Conservation (phyloP, 2,888 invertebrate species). For the Orgyia antiqua region DNA sequence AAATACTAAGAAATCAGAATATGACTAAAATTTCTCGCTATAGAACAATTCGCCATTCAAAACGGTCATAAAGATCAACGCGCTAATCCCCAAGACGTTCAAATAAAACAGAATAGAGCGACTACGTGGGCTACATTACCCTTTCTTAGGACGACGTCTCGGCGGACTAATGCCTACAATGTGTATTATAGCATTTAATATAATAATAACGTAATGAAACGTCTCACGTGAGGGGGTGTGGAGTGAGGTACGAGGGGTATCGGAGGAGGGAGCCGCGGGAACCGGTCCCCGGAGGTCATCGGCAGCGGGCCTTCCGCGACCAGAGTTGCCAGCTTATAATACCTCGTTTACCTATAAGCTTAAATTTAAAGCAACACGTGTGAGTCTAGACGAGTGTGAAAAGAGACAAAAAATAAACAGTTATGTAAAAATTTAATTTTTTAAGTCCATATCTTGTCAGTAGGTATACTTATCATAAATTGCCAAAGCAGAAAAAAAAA, state of each 20-base stretch:
- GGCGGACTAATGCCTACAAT: conserved; percentile 72
- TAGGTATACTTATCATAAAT: too few relatives aligned
- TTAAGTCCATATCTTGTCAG: too few relatives aligned
- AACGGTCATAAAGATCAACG: conserved; percentile 52
- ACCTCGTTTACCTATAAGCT: conserved; percentile 49
- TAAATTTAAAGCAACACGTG: too few relatives aligned
- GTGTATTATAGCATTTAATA: conserved; percentile 78
- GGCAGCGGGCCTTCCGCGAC: conserved; percentile 74
- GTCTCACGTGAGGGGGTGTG: conserved; percentile 46
- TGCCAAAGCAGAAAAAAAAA: too few relatives aligned
- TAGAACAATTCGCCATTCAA: conserved; percentile 57
- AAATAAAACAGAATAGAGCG: conserved; percentile 49
- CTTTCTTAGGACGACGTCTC: conserved; percentile 57
- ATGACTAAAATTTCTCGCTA: conserved; percentile 35
- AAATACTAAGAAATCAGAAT: conserved; percentile 38
- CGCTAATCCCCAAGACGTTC: conserved; percentile 46
- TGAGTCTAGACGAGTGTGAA: too few relatives aligned
- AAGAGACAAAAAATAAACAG: too few relatives aligned
- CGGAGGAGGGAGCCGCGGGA: conserved; percentile 46
- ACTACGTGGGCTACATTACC: conserved; percentile 51
- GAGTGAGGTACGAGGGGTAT: conserved; percentile 19
- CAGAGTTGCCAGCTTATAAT: conserved; percentile 56
- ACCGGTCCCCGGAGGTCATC: conserved; percentile 77
- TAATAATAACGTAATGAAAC: conserved; percentile 79
- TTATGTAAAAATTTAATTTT: too few relatives aligned